Percentiles rank a stretch among this genome's conserved stretches.
Conservation (phyloP, 1,140 invertebrate genomes). For the Trachelipus rathkii region DNA sequence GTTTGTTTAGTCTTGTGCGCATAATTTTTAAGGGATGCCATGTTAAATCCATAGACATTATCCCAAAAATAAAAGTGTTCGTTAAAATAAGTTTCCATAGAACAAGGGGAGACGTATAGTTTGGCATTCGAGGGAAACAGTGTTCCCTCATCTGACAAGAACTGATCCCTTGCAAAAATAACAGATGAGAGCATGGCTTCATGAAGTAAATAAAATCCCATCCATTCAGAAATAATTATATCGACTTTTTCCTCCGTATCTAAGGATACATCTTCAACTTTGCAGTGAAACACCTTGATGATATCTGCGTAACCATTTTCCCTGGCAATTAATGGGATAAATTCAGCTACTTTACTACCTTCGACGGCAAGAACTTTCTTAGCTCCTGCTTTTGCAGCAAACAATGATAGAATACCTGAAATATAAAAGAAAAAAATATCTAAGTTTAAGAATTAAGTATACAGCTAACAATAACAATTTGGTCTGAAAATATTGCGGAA, state of each 20-base stretch:
- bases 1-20: conserved; percentile 34
- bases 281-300: conserved; percentile 57
- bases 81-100: conserved; percentile 58
- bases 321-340: conserved; percentile 73
- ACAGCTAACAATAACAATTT: too few species aligned
- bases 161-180: conserved; percentile 80
- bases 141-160: conserved; percentile 52
- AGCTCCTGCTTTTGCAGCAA: conserved; percentile 89
- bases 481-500: too few species aligned
- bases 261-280: conserved; percentile 63
- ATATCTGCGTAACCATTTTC: conserved; percentile 50
- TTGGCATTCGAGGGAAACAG: conserved; percentile 52
- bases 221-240: conserved; percentile 98
- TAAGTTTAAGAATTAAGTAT: too few species aligned
- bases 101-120: conserved; percentile 62
- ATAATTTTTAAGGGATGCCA: conserved; percentile 41
- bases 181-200: conserved; percentile 96
- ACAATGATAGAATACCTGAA: conserved; percentile 86
- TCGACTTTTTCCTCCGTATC: conserved; percentile 71
- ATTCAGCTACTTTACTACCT: conserved; percentile 77
- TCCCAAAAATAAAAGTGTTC: conserved; percentile 60
- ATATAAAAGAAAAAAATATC: not conserved
- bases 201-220: conserved; percentile 97
- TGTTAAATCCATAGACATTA: conserved; percentile 57
- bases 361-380: conserved; percentile 86